Evolutionary conservation across 2,113 vertebrate species (phyloP).

Genomic region (Collichthys lucidus): DNA sequence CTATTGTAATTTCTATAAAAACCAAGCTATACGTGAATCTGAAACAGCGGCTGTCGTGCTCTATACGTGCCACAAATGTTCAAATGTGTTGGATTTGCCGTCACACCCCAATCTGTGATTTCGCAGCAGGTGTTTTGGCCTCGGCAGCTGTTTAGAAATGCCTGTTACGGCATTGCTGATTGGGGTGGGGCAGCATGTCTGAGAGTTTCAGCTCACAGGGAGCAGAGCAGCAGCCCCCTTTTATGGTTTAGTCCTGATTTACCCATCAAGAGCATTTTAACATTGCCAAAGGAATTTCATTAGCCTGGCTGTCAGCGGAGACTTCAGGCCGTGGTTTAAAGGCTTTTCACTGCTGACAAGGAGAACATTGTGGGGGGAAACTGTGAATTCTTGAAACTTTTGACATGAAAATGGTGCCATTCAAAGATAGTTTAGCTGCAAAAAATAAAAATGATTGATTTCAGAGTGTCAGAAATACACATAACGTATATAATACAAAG

Average conservation of each 20-base stretch:
- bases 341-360: constrained; percentile 7
- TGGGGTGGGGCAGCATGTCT: not conserved
- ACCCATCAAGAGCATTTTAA: constrained; percentile 21
- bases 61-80: not conserved
- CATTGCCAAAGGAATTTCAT: constrained; percentile 16
- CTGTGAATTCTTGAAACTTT: not conserved
- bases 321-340: not conserved
- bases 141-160: not conserved
- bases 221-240: constrained; percentile 6
- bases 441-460: too few relatives aligned
- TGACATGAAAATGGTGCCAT: constrained; percentile 2
- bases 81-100: not conserved
- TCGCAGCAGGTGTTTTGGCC: not conserved
- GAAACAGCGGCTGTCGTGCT: not conserved
- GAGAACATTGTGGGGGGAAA: not conserved
- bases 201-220: not conserved
- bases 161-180: not conserved
- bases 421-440: not conserved
- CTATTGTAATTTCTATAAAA: not conserved
- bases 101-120: not conserved
- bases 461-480: too few relatives aligned
- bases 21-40: not conserved
- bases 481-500: too few relatives aligned
- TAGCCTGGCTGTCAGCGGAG: constrained; percentile 22
- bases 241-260: constrained; percentile 25